These are phyloP conservation scores for Neolamprologus fasciatus DNA, from an alignment of 2,113 vertebrate genomes.

Conservation along the genomic window DNA sequence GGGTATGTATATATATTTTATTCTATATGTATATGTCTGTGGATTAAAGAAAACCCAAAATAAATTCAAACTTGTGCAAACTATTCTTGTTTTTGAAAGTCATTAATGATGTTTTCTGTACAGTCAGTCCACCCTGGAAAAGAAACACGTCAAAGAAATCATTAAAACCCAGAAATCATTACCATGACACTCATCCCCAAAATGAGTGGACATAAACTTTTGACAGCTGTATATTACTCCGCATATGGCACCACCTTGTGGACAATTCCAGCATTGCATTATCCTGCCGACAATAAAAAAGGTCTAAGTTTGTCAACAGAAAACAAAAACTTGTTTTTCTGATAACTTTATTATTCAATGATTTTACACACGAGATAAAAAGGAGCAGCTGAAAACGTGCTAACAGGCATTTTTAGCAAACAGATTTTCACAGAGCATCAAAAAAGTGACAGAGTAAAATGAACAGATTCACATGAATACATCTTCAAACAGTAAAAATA, in stretches of 20 bases:
- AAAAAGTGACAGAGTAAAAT: not conserved
- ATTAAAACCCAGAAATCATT: not conserved
- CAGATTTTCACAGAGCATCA: not conserved
- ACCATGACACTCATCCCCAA: not conserved
- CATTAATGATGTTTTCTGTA: not conserved
- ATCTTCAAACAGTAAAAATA: not conserved
- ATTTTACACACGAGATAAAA: not conserved
- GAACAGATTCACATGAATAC: not conserved
- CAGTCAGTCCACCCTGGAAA: not conserved
- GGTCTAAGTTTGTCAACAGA: not conserved
- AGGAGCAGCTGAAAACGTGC: not conserved
- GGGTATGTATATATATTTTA: not conserved
- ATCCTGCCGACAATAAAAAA: not conserved
- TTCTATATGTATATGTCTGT: not conserved
- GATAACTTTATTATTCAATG: not conserved
- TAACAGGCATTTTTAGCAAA: not conserved
- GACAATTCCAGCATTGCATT: not conserved
- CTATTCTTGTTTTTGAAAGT: not conserved
- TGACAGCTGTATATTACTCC: not conserved
- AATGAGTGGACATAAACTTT: not conserved
- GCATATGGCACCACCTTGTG: not conserved
- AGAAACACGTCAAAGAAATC: rapidly evolving
- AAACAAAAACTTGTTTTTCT: not conserved
- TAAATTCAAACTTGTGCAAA: not conserved
- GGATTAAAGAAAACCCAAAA: not conserved